A percentile compares a stretch with the other conserved stretches of the same genome.
These are phyloP conservation scores for Aspidiotus destructor DNA, from an alignment of 2,888 invertebrate genomes.

Conservation along the genomic window DNA sequence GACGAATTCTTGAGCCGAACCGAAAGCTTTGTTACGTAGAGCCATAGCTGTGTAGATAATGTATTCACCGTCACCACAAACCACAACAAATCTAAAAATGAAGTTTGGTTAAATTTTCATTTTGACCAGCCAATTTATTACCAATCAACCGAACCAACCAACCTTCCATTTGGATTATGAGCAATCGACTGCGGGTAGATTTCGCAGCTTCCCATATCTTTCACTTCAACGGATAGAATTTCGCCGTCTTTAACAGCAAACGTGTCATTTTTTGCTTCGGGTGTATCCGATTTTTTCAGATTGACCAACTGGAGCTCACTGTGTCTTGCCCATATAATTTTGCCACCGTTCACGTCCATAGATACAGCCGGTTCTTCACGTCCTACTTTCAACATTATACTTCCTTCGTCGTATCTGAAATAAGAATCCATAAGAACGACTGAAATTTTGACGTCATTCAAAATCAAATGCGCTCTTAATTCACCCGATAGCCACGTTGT, in stretches of 20 bases:
- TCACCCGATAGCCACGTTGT: conserved; percentile 86
- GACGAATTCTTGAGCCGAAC: conserved; percentile 95
- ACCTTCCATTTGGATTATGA: conserved; percentile 95
- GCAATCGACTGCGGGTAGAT: conserved; percentile 97
- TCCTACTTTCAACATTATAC: conserved; percentile 90
- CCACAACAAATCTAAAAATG: conserved; percentile 66
- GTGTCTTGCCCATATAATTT: conserved; percentile 98
- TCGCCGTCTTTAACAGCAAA: conserved; percentile 81
- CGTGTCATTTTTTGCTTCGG: conserved; percentile 52
- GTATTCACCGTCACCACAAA: conserved; percentile 98
- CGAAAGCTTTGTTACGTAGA: conserved; percentile 95
- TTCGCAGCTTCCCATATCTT: conserved; percentile 99
- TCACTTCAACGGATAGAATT: conserved; percentile 82
- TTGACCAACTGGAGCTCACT: conserved; percentile 97
- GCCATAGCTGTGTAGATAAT: conserved; percentile 99
- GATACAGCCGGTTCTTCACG: conserved; percentile 98
- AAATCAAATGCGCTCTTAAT: conserved; percentile 35
- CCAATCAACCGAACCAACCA: conserved; percentile 28
- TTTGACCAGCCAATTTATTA: neutral
- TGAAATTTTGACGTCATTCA: too few relatives aligned
- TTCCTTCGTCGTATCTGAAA: conserved; percentile 81
- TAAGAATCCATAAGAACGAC: neutral
- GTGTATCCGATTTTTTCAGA: conserved; percentile 57
- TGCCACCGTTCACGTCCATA: conserved; percentile 97
- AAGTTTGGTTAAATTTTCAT: neutral